These are phyloP conservation scores for Tiphia femorata DNA, from an alignment of 2,888 invertebrate species.

Conservation along the genomic window DNA sequence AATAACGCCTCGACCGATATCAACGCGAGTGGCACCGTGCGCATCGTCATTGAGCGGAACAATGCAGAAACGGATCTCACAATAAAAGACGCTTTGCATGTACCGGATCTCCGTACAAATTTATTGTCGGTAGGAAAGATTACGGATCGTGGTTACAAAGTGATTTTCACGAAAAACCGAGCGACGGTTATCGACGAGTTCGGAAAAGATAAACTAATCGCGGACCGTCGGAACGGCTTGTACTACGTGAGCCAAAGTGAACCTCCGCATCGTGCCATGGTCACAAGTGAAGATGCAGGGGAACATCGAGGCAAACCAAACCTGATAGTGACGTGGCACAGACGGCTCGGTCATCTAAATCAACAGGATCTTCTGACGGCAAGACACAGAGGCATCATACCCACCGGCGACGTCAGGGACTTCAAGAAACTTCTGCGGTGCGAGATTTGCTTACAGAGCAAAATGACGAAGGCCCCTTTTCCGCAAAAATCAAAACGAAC, in stretches of 20 bases:
- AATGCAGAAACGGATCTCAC: not conserved
- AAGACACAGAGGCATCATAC: constrained; percentile 7
- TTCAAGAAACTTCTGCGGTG: constrained; percentile 1
- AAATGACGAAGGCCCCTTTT: constrained; percentile 23
- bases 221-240: not conserved
- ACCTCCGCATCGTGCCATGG: not conserved
- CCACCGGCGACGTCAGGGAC: constrained; percentile 15
- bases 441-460: constrained; percentile 21
- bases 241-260: not conserved
- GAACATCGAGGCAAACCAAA: not conserved
- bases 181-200: not conserved
- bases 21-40: constrained; percentile 4
- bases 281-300: not conserved
- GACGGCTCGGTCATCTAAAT: constrained; percentile 30
- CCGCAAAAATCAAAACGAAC: constrained; percentile 9
- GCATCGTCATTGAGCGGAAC: not conserved
- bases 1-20: constrained; percentile 17
- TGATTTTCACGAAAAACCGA: not conserved
- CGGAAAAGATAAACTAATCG: not conserved
- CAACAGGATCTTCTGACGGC: constrained; percentile 21
- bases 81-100: not conserved
- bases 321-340: not conserved
- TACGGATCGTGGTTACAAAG: not conserved
- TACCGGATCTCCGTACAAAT: not conserved
- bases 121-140: not conserved